A percentile compares a stretch with the other conserved stretches of the same genome.
Conservation (phyloP, 2,797 vertebrate species). For the Hypotaenidia okinawae region DNA sequence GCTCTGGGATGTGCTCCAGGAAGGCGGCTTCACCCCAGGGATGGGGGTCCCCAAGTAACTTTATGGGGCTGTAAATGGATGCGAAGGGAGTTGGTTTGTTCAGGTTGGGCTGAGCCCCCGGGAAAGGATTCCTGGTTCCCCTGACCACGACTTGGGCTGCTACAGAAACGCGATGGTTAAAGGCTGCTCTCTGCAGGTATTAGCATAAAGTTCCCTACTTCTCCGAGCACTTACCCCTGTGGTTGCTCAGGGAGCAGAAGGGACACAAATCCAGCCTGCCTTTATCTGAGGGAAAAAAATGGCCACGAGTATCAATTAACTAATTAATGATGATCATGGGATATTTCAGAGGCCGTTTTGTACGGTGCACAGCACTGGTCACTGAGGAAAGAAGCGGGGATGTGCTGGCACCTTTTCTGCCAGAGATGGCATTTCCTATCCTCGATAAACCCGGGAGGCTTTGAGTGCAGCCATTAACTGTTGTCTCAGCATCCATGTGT, state of each 20-base stretch:
- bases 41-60: not conserved
- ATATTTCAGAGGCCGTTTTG: not conserved
- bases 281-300: not conserved
- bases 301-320: not conserved
- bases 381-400: not conserved
- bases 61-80: not conserved
- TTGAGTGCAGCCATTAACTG: not conserved
- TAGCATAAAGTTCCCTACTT: not conserved
- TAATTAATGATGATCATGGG: not conserved
- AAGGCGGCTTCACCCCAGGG: not conserved
- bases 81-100: rapidly evolving
- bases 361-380: not conserved
- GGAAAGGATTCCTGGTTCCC: not conserved
- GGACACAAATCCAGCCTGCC: not conserved
- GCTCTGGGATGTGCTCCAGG: rapidly evolving
- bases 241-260: not conserved
- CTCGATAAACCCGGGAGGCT: not conserved
- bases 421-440: not conserved
- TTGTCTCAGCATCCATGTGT: not conserved
- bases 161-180: not conserved
- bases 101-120: not conserved
- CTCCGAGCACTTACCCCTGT: not conserved
- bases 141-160: not conserved
- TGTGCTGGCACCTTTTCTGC: not conserved
- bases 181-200: slow-evolving; percentile 36